Conservation (phyloP, 1,140 invertebrate genomes). For the Drosophila chauvacae region DNA sequence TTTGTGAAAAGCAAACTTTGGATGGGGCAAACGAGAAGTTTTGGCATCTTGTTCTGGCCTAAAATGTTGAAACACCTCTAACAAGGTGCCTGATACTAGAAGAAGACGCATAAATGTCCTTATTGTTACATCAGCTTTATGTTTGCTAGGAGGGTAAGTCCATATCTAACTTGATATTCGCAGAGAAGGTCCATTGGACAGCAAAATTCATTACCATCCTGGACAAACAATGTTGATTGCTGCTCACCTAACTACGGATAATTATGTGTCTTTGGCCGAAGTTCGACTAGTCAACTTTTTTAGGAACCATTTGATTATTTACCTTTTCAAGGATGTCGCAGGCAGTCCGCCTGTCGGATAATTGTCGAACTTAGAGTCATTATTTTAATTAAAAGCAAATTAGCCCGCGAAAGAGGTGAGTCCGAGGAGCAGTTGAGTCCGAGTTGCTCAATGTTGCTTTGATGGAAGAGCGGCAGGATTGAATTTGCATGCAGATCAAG, state of each 20-base stretch:
- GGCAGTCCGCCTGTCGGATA: slow-evolving; percentile 55
- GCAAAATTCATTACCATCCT: slow-evolving; percentile 34
- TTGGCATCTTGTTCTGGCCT: slow-evolving; percentile 1
- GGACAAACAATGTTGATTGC: slow-evolving; percentile 15
- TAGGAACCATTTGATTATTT: slow-evolving; percentile 57
- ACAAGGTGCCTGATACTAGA: slow-evolving; percentile 17
- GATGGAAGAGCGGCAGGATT: slow-evolving; percentile 61
- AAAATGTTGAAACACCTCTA: slow-evolving; percentile 28
- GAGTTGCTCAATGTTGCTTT: slow-evolving; percentile 54
- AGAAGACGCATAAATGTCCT: slow-evolving; percentile 20
- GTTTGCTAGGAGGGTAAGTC: background rate
- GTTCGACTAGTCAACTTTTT: slow-evolving; percentile 6
- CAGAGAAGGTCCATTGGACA: slow-evolving; percentile 4
- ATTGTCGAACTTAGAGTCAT: slow-evolving; percentile 79
- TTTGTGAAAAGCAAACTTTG: slow-evolving; percentile 32
- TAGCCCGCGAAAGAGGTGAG: slow-evolving; percentile 56
- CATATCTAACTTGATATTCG: slow-evolving; percentile 21
- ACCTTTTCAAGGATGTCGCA: slow-evolving; percentile 46
- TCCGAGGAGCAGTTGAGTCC: slow-evolving; percentile 10
- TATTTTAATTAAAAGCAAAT: slow-evolving; percentile 82
- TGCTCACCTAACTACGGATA: background rate
- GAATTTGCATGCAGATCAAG: slow-evolving; percentile 80
- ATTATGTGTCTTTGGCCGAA: slow-evolving; percentile 34
- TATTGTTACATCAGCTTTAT: slow-evolving; percentile 18
- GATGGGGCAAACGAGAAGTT: slow-evolving; percentile 10